Conservation (phyloP, 2,113 vertebrate genomes). For the Phaethornis superciliosus region DNA sequence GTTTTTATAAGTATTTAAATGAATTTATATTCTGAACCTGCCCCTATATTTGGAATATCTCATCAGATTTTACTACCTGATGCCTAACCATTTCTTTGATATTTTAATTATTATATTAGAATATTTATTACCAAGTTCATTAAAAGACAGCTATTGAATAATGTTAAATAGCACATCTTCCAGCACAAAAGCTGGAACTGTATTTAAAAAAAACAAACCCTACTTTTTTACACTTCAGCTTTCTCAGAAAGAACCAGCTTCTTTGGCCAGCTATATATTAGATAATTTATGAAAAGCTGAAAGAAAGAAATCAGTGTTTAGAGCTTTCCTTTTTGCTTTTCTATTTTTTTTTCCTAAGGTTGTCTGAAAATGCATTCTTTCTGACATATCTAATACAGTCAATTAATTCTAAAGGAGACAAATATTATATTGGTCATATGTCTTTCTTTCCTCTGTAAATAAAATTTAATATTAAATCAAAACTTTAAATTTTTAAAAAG, state of each 20-base stretch:
- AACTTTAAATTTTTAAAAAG: constrained; percentile 22
- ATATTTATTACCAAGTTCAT: constrained; percentile 40
- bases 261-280: not conserved
- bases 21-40: not conserved
- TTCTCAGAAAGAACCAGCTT: constrained; percentile 13
- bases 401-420: not conserved
- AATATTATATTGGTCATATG: not conserved
- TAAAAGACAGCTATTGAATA: constrained; percentile 57
- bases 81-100: constrained; percentile 12
- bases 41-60: not conserved
- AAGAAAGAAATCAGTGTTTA: constrained; percentile 7
- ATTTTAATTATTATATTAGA: constrained; percentile 55
- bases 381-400: not conserved
- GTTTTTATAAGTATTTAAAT: not conserved
- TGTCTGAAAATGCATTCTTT: not conserved
- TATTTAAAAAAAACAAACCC: not conserved
- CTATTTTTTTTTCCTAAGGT: not conserved
- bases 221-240: not conserved
- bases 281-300: not conserved
- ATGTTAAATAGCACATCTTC: constrained; percentile 53
- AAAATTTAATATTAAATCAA: constrained; percentile 1
- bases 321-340: not conserved
- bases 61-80: not conserved
- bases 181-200: constrained; percentile 49
- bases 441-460: not conserved